Conservation (phyloP, 2,888 invertebrate genomes). For the Helleia helle region DNA sequence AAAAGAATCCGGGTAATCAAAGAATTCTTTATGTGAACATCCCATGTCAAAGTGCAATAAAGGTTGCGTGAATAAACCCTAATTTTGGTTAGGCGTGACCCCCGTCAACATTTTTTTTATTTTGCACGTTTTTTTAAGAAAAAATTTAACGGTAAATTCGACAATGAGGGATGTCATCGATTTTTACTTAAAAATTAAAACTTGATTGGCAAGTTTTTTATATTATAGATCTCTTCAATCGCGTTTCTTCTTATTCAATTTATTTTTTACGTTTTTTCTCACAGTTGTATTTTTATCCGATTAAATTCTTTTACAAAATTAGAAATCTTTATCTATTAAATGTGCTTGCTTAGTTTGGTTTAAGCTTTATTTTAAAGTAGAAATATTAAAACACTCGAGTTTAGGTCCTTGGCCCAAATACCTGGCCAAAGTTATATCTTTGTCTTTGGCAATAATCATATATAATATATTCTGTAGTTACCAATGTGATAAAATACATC, state of each 20-base stretch:
- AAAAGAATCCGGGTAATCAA: slow-evolving; percentile 59
- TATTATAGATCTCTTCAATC: slow-evolving; percentile 40
- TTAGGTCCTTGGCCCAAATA: too few species aligned
- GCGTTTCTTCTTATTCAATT: slow-evolving; percentile 43
- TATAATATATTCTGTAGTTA: too few species aligned
- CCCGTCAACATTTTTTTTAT: slow-evolving; percentile 64
- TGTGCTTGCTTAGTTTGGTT: too few species aligned
- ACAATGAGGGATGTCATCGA: slow-evolving; percentile 54
- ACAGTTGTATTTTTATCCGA: not conserved
- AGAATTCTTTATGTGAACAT: slow-evolving; percentile 34
- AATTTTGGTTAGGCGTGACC: slow-evolving; percentile 70
- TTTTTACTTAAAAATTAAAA: slow-evolving; percentile 63
- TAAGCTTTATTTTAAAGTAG: too few species aligned
- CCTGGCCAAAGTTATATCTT: too few species aligned
- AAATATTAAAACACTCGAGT: too few species aligned
- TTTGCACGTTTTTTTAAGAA: slow-evolving; percentile 57
- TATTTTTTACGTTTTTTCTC: slow-evolving; percentile 14
- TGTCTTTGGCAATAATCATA: too few species aligned
- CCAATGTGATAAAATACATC: too few species aligned
- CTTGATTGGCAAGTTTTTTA: slow-evolving; percentile 65
- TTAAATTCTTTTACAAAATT: not conserved
- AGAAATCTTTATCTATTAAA: too few species aligned
- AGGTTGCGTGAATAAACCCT: slow-evolving; percentile 64
- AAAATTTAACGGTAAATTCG: slow-evolving; percentile 53
- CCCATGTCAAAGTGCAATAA: slow-evolving; percentile 69